A percentile compares a stretch with the other conserved stretches of the same genome.
Conservation (phyloP, 1,140 invertebrate species). For the Periplaneta americana region DNA sequence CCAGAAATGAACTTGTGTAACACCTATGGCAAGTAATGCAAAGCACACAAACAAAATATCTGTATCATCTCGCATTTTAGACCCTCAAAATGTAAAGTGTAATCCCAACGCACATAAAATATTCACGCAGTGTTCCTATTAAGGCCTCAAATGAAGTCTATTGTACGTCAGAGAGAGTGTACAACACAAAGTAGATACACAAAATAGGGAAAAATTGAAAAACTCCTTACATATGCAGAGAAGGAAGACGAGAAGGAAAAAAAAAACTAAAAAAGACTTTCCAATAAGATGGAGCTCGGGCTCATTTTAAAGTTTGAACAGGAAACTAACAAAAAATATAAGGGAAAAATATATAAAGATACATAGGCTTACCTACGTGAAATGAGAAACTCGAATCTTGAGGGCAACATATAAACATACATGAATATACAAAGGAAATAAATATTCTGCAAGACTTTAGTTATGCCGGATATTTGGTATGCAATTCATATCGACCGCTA, state of each 20-base stretch:
- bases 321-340: constrained; percentile 9
- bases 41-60: not conserved
- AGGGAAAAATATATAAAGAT: not conserved
- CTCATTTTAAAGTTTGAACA: constrained; percentile 14
- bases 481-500: not conserved
- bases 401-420: not conserved
- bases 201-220: constrained; percentile 6
- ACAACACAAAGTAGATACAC: constrained; percentile 6
- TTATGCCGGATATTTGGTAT: not conserved
- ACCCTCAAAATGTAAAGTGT: not conserved
- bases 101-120: not conserved
- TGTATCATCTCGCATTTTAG: not conserved
- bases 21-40: not conserved
- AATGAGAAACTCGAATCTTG: not conserved
- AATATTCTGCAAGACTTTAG: not conserved
- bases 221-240: constrained; percentile 13
- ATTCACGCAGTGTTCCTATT: not conserved
- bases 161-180: not conserved
- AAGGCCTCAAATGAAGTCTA: not conserved
- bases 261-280: constrained; percentile 2
- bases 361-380: not conserved
- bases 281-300: constrained; percentile 13
- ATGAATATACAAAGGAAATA: not conserved
- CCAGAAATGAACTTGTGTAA: not conserved
- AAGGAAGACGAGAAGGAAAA: not conserved